Conservation (phyloP, 2,113 vertebrate species). For the Cynocephalus volans region DNA sequence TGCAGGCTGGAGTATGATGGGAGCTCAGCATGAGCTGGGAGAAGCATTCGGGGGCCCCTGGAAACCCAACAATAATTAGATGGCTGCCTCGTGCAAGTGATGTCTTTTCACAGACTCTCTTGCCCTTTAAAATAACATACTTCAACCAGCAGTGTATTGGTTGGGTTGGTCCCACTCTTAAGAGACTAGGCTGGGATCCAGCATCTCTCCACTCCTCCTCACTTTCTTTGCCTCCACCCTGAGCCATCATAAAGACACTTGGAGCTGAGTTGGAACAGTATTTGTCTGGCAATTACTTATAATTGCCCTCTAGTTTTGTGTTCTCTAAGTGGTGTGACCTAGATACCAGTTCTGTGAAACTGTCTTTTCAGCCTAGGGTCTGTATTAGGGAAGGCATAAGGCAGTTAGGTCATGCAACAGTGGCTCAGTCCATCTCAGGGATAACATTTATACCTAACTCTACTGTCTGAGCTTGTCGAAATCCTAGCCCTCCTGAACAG, state of each 20-base stretch:
- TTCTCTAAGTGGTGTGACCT: constrained; percentile 58
- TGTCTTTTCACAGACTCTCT: background rate
- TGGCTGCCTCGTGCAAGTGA: background rate
- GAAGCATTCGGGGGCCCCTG: background rate
- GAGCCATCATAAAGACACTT: constrained; percentile 33
- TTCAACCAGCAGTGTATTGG: background rate
- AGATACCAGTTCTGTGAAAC: constrained; percentile 20
- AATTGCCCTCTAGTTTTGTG: constrained; percentile 47
- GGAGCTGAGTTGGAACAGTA: background rate
- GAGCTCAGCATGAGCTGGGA: background rate
- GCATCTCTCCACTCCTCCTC: background rate
- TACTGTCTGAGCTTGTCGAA: background rate
- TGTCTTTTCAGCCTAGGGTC: background rate
- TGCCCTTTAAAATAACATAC: constrained; percentile 1
- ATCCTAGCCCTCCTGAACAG: background rate
- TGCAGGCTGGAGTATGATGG: background rate
- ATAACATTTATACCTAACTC: background rate
- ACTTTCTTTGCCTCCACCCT: background rate
- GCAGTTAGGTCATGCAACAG: background rate
- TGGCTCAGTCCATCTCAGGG: background rate
- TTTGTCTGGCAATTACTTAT: constrained; percentile 54
- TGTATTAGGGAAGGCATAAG: background rate
- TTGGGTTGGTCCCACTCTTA: background rate
- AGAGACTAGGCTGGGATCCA: background rate
- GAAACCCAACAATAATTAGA: background rate